phyloP scores from a whole-genome alignment of 2,888 invertebrate genomes.

The Ernsta delagoae region DNA sequence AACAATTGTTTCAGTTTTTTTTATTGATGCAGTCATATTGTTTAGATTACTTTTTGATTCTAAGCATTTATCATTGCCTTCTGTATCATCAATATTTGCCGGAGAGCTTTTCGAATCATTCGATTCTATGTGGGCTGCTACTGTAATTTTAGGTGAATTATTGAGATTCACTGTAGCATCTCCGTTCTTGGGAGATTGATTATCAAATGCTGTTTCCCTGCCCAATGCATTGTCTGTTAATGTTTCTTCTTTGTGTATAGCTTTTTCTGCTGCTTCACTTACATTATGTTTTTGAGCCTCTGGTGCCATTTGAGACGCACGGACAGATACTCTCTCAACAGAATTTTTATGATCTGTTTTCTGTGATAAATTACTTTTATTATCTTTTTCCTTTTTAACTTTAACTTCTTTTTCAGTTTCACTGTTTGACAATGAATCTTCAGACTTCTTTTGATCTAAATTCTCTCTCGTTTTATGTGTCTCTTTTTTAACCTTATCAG shows the following conservation, averaged over 20 bases:
- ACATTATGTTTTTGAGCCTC: slow-evolving; percentile 15
- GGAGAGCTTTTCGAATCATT: background rate
- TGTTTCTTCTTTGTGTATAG: slow-evolving; percentile 22
- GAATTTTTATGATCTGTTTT: slow-evolving; percentile 8
- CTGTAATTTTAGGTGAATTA: background rate
- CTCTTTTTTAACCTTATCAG: slow-evolving; percentile 23
- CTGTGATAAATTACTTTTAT: background rate
- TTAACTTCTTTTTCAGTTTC: slow-evolving; percentile 57
- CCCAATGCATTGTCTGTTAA: slow-evolving; percentile 60
- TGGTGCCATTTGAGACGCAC: background rate
- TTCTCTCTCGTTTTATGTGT: slow-evolving; percentile 32
- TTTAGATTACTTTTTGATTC: slow-evolving; percentile 7
- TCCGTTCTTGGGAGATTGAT: background rate
- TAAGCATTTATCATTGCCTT: background rate
- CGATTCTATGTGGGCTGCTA: background rate
- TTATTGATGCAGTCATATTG: slow-evolving; percentile 15
- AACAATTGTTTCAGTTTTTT: slow-evolving; percentile 47
- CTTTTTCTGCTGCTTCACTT: slow-evolving; percentile 31
- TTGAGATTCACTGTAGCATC: slow-evolving; percentile 3
- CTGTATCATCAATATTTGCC: background rate
- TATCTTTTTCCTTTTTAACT: slow-evolving; percentile 1
- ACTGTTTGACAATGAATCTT: slow-evolving; percentile 46
- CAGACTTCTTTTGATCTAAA: slow-evolving; percentile 21
- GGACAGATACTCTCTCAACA: background rate
- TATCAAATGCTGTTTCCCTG: slow-evolving; percentile 41